A percentile compares a stretch with the other conserved stretches of the same genome.
phyloP scores from a whole-genome alignment of 2,113 vertebrate species.

The Labeo catla region DNA sequence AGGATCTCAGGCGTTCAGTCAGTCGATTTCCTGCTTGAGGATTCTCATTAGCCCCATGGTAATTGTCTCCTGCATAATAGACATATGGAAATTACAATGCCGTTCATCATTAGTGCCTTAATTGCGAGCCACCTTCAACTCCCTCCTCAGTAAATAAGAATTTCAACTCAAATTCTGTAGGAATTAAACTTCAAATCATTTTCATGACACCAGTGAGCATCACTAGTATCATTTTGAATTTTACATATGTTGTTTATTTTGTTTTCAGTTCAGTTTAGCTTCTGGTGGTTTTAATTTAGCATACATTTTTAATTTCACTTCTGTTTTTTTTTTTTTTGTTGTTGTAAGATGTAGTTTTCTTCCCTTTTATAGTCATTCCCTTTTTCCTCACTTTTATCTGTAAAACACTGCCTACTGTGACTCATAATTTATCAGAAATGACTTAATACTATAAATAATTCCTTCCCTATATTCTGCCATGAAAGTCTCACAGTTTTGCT shows the following conservation, averaged over 20 bases:
- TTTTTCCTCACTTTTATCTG: background rate
- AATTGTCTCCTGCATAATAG: constrained; percentile 76
- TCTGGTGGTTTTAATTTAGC: background rate
- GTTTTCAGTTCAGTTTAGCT: background rate
- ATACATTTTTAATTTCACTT: background rate
- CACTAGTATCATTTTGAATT: background rate
- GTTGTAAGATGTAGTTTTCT: too few relatives aligned
- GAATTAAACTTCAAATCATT: background rate
- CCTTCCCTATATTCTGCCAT: background rate
- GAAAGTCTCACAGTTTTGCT: background rate
- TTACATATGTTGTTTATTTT: background rate
- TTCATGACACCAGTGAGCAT: background rate
- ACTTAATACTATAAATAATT: background rate
- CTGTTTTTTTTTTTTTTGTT: background rate
- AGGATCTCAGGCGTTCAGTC: constrained; percentile 66
- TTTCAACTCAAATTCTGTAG: constrained; percentile 41
- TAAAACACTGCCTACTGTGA: background rate
- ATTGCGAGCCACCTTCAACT: constrained; percentile 68
- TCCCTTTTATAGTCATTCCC: background rate
- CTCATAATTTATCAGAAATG: background rate
- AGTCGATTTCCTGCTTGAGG: constrained; percentile 64
- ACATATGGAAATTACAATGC: constrained; percentile 81
- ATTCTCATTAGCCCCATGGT: constrained; percentile 74
- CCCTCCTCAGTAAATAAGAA: constrained; percentile 67
- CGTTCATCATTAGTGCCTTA: constrained; percentile 80